Percentiles rank a stretch among this genome's conserved stretches.
These are phyloP conservation scores for Cheiracanthium punctorium DNA, from an alignment of 2,888 invertebrate species.

Conservation along the genomic window DNA sequence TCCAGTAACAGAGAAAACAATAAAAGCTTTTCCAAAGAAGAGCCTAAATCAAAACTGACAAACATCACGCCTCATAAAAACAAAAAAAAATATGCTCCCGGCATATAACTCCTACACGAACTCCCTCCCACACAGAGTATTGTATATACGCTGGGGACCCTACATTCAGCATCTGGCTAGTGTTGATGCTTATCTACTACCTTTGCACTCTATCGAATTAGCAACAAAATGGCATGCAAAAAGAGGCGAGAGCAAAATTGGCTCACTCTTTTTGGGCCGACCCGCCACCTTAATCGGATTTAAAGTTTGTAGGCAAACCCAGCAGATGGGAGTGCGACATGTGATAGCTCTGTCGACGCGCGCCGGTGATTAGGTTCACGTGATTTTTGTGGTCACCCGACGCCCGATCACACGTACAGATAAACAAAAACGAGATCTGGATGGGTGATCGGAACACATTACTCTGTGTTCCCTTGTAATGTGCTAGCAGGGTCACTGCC, in stretches of 20 bases:
- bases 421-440: not conserved
- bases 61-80: not conserved
- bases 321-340: conserved; percentile 55
- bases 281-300: conserved; percentile 28
- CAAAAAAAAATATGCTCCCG: not conserved
- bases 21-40: too few species aligned
- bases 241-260: not conserved
- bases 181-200: conserved; percentile 17
- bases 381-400: conserved; percentile 6
- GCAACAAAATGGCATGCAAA: conserved; percentile 16
- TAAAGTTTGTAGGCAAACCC: not conserved
- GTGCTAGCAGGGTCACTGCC: too few species aligned
- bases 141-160: conserved; percentile 28
- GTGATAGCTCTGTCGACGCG: conserved; percentile 29
- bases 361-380: not conserved
- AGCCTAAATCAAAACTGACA: too few species aligned
- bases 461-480: too few species aligned
- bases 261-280: not conserved
- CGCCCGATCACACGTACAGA: not conserved
- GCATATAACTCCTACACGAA: not conserved
- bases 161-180: conserved; percentile 30
- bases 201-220: conserved; percentile 15
- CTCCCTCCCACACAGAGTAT: not conserved
- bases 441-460: too few species aligned
- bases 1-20: too few species aligned